Conservation (phyloP, 2,888 invertebrate genomes). For the Alviniconcha strummeri region DNA sequence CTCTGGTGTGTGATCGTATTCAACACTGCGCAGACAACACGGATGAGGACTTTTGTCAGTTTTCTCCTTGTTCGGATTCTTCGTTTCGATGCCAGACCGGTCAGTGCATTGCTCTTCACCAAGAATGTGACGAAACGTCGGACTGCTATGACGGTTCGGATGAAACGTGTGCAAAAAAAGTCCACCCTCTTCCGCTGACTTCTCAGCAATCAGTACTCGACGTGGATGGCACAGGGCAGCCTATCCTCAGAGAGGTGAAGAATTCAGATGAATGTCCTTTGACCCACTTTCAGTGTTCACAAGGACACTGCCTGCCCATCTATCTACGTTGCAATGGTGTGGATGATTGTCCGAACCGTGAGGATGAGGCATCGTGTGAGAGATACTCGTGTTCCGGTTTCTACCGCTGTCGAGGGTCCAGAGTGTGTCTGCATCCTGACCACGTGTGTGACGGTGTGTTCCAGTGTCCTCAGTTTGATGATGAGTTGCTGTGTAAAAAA, state of each 20-base stretch:
- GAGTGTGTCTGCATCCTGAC: constrained; percentile 5
- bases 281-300: background rate
- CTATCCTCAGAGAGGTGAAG: background rate
- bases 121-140: background rate
- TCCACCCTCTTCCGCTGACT: background rate
- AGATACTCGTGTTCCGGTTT: background rate
- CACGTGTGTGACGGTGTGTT: constrained; percentile 17
- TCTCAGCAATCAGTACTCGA: background rate
- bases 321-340: constrained; percentile 12
- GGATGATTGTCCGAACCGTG: background rate
- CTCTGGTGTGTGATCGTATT: constrained; percentile 9
- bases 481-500: constrained; percentile 5
- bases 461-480: constrained; percentile 16
- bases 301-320: constrained; percentile 7
- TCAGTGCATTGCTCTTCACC: background rate
- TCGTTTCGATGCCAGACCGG: background rate
- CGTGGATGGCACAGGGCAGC: background rate
- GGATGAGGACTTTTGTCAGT: constrained; percentile 6
- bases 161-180: background rate
- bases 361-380: background rate
- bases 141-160: constrained; percentile 9
- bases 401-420: constrained; percentile 6
- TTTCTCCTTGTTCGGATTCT: background rate
- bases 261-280: background rate
- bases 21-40: background rate